phyloP scores from a whole-genome alignment of 2,797 vertebrate genomes.

The Urophycis tenuis region DNA sequence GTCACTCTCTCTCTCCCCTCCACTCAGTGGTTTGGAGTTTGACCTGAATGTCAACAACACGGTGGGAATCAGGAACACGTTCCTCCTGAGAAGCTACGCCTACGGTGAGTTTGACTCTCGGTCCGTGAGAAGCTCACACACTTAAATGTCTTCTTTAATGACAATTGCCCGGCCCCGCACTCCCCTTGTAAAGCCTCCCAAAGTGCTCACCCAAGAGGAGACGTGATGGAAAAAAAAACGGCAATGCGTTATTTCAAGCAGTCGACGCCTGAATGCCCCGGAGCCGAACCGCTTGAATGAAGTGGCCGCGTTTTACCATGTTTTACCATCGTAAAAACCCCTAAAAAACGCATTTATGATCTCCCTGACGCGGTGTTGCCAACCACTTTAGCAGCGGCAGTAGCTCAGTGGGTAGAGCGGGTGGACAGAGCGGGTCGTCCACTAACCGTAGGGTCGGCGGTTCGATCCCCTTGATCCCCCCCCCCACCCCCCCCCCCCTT shows the following conservation, averaged over 20 bases:
- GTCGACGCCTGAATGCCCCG: background rate
- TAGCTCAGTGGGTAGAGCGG: too few relatives aligned
- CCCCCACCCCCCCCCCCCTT: background rate
- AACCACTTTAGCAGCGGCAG: too few relatives aligned
- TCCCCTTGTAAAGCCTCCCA: background rate
- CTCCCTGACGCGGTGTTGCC: background rate
- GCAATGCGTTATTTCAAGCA: background rate
- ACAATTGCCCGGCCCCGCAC: background rate
- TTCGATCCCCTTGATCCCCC: too few relatives aligned
- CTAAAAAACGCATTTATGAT: background rate
- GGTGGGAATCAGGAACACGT: slow-evolving; percentile 97
- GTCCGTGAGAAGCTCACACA: background rate
- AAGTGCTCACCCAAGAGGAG: background rate
- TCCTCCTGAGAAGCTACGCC: slow-evolving; percentile 90
- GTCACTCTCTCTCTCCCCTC: slow-evolving; percentile 8
- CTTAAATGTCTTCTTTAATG: background rate
- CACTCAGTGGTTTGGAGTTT: slow-evolving; percentile 83
- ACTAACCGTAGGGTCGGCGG: too few relatives aligned
- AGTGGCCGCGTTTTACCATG: too few relatives aligned
- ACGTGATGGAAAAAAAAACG: background rate
- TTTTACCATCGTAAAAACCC: background rate
- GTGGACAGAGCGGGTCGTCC: too few relatives aligned
- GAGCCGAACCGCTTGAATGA: background rate
- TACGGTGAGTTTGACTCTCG: slow-evolving; percentile 71
- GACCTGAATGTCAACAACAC: slow-evolving; percentile 98